Percentiles rank a stretch among this genome's conserved stretches.
Evolutionary conservation across 2,797 vertebrate species (phyloP).

Genomic region (Paramormyrops hopkinsi): DNA sequence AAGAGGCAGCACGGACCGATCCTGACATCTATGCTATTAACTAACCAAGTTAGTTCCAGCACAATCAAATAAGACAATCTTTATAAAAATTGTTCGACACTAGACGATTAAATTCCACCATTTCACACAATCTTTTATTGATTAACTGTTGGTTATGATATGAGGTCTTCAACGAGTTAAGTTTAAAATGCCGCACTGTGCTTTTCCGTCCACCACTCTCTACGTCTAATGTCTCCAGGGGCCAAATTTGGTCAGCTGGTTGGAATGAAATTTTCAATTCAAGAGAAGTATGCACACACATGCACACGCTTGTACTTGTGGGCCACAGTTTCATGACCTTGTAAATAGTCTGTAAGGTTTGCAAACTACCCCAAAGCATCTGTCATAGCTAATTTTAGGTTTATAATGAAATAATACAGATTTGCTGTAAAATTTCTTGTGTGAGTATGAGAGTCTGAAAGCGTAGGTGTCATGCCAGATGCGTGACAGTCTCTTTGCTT

Average conservation of each 20-base stretch:
- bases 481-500: background rate
- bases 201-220: background rate
- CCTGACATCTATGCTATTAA: background rate
- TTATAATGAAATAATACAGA: background rate
- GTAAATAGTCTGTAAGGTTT: background rate
- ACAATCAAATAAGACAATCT: background rate
- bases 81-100: background rate
- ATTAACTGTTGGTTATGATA: background rate
- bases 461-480: background rate
- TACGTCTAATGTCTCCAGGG: background rate
- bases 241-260: background rate
- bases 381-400: background rate
- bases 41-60: background rate
- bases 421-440: background rate
- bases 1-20: background rate
- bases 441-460: background rate
- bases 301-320: background rate
- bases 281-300: background rate
- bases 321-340: background rate
- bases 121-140: background rate
- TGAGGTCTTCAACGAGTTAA: background rate
- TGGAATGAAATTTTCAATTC: background rate
- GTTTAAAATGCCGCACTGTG: background rate
- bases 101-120: background rate
- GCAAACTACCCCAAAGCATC: background rate